Base-by-base conservation (phyloP, 2,113 vertebrate genomes). In the Nesospiza acunhae region DNA sequence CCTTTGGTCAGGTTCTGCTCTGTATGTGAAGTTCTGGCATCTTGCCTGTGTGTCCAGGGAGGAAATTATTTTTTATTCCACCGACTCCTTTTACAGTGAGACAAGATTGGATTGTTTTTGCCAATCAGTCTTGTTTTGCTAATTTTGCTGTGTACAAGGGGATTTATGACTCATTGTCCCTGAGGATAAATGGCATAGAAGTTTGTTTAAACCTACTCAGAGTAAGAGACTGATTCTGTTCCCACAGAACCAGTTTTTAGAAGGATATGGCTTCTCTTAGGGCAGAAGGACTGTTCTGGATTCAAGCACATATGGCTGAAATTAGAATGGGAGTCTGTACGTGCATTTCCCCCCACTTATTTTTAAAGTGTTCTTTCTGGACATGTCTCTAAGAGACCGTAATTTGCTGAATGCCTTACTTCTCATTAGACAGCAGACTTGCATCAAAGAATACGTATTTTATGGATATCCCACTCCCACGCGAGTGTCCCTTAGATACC, bases 131-230 rank as follows among this genome's bases (percentile, higher is more conserved):
- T 93, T 95, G 79, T 92, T 96, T 93, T 96, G 89, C 89, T 94
- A 91, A 95, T 97, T 93, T 96, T 49, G 46, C 60, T 83, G 64
- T 88, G 76, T 91, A 73, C 88, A 76, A 91, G 84, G 81, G 62
- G 64, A 95, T 95, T 96, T 96, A 92, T 95, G 90, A 95, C 68
- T 96, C 93, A 95, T 59, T 93, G 96, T 97, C 96, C 90, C 93
- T 84, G 56, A 44, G 82, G 80, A 96, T 72, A 92, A 82, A 82
- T 91, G 84, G 68, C 94, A 94, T 26, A 87, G 62, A 94, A 93
- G 90, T 91, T 94, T 94, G 35, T 92, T 96, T 94, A 94, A 90
- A 86, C 69, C 73, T 86, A 73, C 73, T 93, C 84, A 67, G 77
- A 91, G 66, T 87, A 92, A 93, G 52, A 89, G 83, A 73, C 80